Evolutionary conservation across 2,113 vertebrate genomes (phyloP).

Genomic region (Vireo altiloquus): DNA sequence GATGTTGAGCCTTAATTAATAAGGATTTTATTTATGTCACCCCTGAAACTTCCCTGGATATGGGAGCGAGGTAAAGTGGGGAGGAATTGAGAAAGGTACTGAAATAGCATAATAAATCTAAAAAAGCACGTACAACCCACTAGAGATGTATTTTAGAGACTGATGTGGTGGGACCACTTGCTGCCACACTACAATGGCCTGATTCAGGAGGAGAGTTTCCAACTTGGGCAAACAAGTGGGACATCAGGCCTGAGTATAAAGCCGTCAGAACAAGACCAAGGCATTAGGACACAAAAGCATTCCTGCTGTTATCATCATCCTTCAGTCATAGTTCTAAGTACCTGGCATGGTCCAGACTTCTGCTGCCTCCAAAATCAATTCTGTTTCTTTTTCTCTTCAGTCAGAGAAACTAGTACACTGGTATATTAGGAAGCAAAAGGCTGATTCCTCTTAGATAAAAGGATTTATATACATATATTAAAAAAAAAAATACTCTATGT

Average conservation of each 20-base stretch:
- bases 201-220: not conserved
- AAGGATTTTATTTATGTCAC: not conserved
- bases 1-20: not conserved
- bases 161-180: not conserved
- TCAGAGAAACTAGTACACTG: not conserved
- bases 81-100: not conserved
- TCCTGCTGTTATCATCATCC: not conserved
- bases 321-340: not conserved
- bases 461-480: not conserved
- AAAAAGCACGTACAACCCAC: fast-evolving
- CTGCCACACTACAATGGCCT: not conserved
- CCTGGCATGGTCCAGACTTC: not conserved
- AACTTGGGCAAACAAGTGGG: not conserved
- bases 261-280: not conserved
- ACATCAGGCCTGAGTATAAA: not conserved
- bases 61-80: not conserved
- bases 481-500: no score
- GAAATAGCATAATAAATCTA: not conserved
- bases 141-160: not conserved
- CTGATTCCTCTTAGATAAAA: not conserved
- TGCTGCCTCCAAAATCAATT: not conserved
- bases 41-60: not conserved
- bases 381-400: not conserved
- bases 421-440: not conserved
- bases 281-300: not conserved